Evolutionary conservation across 2,113 vertebrate species (phyloP).

Genomic region (Zosterops pallidus): DNA sequence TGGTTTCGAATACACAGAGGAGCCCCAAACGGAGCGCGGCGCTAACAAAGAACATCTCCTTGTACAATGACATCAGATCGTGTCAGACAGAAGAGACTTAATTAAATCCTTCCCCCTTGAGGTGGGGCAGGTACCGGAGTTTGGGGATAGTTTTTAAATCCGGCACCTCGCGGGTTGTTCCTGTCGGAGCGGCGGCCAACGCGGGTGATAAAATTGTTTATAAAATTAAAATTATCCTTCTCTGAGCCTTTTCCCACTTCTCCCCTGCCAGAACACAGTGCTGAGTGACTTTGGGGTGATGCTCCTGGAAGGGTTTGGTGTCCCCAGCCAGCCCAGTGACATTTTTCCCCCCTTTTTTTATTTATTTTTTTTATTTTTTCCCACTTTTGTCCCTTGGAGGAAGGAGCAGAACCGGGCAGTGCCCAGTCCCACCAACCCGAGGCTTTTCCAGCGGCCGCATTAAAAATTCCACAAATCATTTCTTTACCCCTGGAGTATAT

Average conservation of each 20-base stretch:
- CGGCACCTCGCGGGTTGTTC: background rate
- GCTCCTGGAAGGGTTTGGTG: rapidly evolving
- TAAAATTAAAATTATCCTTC: background rate
- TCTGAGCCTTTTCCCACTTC: background rate
- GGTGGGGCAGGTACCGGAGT: slow-evolving; percentile 73
- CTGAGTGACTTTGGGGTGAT: background rate
- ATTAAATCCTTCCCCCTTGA: slow-evolving; percentile 78
- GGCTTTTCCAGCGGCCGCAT: background rate
- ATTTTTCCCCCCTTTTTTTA: background rate
- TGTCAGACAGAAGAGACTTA: slow-evolving; percentile 82
- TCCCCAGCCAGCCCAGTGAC: rapidly evolving
- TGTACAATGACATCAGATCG: slow-evolving; percentile 87
- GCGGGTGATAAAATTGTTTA: rapidly evolving
- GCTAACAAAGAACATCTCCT: slow-evolving; percentile 88
- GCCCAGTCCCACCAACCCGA: background rate
- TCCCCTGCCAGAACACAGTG: rapidly evolving
- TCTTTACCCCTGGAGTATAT: slow-evolving; percentile 82
- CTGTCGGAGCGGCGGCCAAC: background rate
- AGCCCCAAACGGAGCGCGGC: slow-evolving; percentile 78
- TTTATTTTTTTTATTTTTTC: too few relatives aligned
- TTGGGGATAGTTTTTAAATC: slow-evolving; percentile 71
- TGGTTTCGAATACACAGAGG: slow-evolving; percentile 89
- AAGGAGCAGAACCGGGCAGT: background rate
- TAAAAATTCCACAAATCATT: slow-evolving; percentile 83
- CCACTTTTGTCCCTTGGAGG: background rate